Percentiles rank a stretch among this genome's conserved stretches.
phyloP scores from a whole-genome alignment of 2,888 invertebrate genomes.

The Timema podura region DNA sequence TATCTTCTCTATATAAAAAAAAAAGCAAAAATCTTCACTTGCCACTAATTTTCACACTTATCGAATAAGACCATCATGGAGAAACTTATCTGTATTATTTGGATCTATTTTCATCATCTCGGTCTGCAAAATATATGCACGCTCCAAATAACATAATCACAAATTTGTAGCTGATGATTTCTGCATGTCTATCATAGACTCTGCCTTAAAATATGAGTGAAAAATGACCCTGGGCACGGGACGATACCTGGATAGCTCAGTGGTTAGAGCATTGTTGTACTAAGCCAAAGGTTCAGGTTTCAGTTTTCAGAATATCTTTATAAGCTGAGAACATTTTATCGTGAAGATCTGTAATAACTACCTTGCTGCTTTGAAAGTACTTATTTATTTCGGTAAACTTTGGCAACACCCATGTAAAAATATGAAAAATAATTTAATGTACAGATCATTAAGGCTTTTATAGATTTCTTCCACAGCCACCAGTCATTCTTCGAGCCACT shows the following conservation, averaged over 20 bases:
- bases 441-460: slow-evolving; percentile 25
- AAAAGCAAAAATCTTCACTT: too few relatives aligned
- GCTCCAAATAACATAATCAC: background rate
- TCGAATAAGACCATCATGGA: slow-evolving; percentile 24
- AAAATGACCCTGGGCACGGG: too few relatives aligned
- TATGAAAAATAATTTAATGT: slow-evolving; percentile 25
- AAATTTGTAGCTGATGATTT: too few relatives aligned
- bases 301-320: slow-evolving; percentile 21
- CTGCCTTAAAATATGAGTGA: too few relatives aligned
- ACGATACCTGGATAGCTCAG: too few relatives aligned
- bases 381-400: slow-evolving; percentile 28
- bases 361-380: slow-evolving; percentile 29
- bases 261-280: too few relatives aligned
- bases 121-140: slow-evolving; percentile 25
- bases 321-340: slow-evolving; percentile 23
- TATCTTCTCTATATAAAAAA: too few relatives aligned
- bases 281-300: too few relatives aligned
- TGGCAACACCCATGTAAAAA: slow-evolving; percentile 30
- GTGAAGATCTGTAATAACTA: slow-evolving; percentile 24
- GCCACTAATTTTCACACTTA: too few relatives aligned
- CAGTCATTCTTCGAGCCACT: slow-evolving; percentile 21
- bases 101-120: slow-evolving; percentile 26
- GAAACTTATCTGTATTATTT: slow-evolving; percentile 22
- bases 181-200: too few relatives aligned
- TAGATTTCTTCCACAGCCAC: slow-evolving; percentile 25